These are phyloP conservation scores for Idaea biselata DNA, from an alignment of 2,888 invertebrate genomes.

Conservation along the genomic window DNA sequence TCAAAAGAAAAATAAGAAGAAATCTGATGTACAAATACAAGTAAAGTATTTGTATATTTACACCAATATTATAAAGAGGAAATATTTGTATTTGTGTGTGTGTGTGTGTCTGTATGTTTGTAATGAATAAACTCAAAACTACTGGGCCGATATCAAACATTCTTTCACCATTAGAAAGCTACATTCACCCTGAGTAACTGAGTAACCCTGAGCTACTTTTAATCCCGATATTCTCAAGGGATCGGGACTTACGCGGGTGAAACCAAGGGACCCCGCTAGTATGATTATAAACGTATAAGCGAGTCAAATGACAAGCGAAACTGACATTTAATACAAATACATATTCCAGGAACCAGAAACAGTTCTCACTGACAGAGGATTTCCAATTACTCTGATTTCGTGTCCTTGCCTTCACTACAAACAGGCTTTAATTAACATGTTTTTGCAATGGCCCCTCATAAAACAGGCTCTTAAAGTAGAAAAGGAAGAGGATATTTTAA, in stretches of 20 bases:
- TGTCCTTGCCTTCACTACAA: constrained; percentile 59
- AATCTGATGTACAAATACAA: constrained; percentile 60
- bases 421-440: constrained; percentile 53
- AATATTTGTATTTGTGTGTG: too few relatives aligned
- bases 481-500: constrained; percentile 49
- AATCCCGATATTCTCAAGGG: too few relatives aligned
- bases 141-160: too few relatives aligned
- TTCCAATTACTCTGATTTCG: constrained; percentile 62
- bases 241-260: too few relatives aligned
- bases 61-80: background rate
- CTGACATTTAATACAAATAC: background rate
- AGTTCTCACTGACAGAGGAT: constrained; percentile 54
- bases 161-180: too few relatives aligned
- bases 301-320: background rate
- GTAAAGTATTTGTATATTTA: constrained; percentile 29
- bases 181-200: too few relatives aligned
- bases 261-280: too few relatives aligned
- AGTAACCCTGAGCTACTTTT: too few relatives aligned
- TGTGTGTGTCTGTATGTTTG: too few relatives aligned
- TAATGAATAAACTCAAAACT: too few relatives aligned
- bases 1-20: constrained; percentile 64
- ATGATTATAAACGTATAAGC: too few relatives aligned
- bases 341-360: constrained; percentile 50
- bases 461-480: constrained; percentile 49
- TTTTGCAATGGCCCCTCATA: constrained; percentile 41